Evolutionary conservation across 2,797 vertebrate species (phyloP).

Genomic region (Sebastolobus alascanus): DNA sequence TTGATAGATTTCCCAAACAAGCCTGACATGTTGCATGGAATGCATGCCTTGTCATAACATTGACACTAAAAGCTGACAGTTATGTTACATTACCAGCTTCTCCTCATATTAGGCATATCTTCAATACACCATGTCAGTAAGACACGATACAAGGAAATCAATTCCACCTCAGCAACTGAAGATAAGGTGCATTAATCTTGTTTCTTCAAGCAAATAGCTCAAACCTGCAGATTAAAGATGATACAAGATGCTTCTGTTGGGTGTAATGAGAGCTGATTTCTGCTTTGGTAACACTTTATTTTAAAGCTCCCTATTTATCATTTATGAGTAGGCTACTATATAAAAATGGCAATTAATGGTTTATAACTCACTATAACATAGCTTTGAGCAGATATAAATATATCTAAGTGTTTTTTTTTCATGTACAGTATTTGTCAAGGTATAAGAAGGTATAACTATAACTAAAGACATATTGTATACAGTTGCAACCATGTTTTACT

Average conservation of each 20-base stretch:
- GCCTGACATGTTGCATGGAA: neutral
- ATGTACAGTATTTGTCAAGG: neutral
- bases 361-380: neutral
- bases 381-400: neutral
- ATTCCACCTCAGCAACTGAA: slow-evolving; percentile 1
- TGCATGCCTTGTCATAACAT: neutral
- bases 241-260: neutral
- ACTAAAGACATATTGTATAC: neutral
- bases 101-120: neutral
- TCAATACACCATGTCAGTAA: neutral
- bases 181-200: slow-evolving; percentile 23
- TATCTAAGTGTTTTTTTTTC: neutral
- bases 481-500: neutral
- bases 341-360: neutral
- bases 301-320: neutral
- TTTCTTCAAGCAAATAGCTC: neutral
- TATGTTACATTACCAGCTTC: neutral
- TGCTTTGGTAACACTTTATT: neutral
- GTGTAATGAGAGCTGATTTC: neutral
- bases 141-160: neutral
- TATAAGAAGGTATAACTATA: too few species aligned
- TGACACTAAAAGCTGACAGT: neutral
- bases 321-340: neutral
- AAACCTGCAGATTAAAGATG: slow-evolving; percentile 5
- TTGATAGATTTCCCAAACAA: neutral